These are phyloP conservation scores for Dascyllus trimaculatus DNA, from an alignment of 2,113 vertebrate genomes.

Conservation along the genomic window DNA sequence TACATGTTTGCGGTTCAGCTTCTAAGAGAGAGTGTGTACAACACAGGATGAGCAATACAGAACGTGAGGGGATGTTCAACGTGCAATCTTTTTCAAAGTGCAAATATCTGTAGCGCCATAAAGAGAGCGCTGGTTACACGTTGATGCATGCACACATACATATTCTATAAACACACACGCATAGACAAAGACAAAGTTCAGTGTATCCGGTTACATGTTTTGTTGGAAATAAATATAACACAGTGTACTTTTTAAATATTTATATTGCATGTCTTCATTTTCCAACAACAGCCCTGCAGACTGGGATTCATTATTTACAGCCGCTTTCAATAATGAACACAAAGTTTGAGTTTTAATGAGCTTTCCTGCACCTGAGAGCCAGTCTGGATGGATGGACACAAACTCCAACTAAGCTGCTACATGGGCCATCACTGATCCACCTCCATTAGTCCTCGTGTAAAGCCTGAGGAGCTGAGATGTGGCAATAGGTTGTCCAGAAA, in stretches of 20 bases:
- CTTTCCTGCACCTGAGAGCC: conserved; percentile 30
- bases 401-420: conserved; percentile 29
- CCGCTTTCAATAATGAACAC: conserved; percentile 47
- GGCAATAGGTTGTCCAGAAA: conserved; percentile 2
- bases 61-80: background rate
- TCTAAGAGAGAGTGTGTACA: background rate
- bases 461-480: background rate
- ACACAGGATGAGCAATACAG: background rate
- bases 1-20: background rate
- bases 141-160: background rate
- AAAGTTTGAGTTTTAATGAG: conserved; percentile 53
- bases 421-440: conserved; percentile 12
- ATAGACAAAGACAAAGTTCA: background rate
- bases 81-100: background rate
- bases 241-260: conserved; percentile 51
- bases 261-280: conserved; percentile 23
- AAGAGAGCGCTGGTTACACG: too few relatives aligned
- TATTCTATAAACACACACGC: background rate
- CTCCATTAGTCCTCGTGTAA: conserved; percentile 21
- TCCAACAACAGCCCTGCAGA: conserved; percentile 9
- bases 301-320: conserved; percentile 45
- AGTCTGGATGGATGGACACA: conserved; percentile 31
- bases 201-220: conserved; percentile 12
- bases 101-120: background rate
- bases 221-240: conserved; percentile 12